Evolutionary conservation across 1,140 invertebrate genomes (phyloP).

Genomic region (Leptinotarsa lineolata): DNA sequence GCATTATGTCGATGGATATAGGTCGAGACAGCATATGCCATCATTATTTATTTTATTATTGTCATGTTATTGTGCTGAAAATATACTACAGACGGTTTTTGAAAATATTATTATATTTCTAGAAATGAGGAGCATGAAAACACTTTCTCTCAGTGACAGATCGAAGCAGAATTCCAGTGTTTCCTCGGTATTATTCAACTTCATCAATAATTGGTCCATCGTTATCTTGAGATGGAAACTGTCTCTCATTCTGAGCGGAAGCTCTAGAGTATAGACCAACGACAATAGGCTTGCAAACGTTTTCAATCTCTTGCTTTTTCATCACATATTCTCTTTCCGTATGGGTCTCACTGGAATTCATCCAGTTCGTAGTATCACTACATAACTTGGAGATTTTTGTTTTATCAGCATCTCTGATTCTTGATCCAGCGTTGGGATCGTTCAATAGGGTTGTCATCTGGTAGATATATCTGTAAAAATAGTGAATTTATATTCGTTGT

Average conservation of each 20-base stretch:
- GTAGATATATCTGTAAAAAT: slow-evolving; percentile 63
- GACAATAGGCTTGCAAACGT: slow-evolving; percentile 59
- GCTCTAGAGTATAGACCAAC: slow-evolving; percentile 56
- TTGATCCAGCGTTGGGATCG: slow-evolving; percentile 52
- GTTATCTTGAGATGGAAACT: slow-evolving; percentile 58
- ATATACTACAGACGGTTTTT: too few species aligned
- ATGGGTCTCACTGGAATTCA: slow-evolving; percentile 66
- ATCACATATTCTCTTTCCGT: slow-evolving; percentile 64
- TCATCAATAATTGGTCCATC: slow-evolving; percentile 70
- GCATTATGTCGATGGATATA: too few species aligned
- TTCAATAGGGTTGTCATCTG: slow-evolving; percentile 64
- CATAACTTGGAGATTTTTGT: slow-evolving; percentile 58
- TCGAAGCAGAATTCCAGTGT: too few species aligned
- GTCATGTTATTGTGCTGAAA: too few species aligned
- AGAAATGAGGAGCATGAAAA: too few species aligned
- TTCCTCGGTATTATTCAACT: slow-evolving; percentile 62
- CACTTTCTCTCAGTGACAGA: too few species aligned
- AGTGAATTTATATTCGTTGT: too few species aligned
- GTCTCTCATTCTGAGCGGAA: slow-evolving; percentile 36
- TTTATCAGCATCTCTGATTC: slow-evolving; percentile 56
- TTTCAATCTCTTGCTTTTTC: slow-evolving; percentile 62
- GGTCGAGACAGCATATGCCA: too few species aligned
- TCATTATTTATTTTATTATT: too few species aligned
- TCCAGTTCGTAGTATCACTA: slow-evolving; percentile 63
- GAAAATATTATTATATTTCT: too few species aligned